Conservation (phyloP, 2,113 vertebrate species). For the Lepisosteus osseus region DNA sequence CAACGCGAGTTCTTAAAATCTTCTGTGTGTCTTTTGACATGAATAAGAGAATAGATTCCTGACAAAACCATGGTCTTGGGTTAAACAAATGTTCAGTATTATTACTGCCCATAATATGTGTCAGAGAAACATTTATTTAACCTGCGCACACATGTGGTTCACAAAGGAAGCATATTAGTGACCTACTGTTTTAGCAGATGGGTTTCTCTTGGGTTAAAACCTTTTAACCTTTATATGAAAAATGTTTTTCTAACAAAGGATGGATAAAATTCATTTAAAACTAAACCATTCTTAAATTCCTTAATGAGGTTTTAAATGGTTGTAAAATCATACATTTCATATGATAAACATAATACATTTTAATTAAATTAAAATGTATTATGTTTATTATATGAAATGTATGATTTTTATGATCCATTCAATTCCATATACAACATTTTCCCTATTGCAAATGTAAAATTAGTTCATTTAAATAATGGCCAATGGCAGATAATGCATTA, state of each 20-base stretch:
- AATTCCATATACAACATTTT: too few relatives aligned
- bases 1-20: not conserved
- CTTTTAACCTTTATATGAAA: not conserved
- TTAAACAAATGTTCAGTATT: slow-evolving; percentile 14
- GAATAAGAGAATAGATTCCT: not conserved
- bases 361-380: too few relatives aligned
- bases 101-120: not conserved
- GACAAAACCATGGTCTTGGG: not conserved
- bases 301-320: too few relatives aligned
- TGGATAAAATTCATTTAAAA: too few relatives aligned
- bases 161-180: slow-evolving; percentile 40
- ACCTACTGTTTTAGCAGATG: slow-evolving; percentile 25
- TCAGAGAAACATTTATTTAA: slow-evolving; percentile 28
- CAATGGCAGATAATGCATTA: too few relatives aligned
- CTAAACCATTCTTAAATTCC: too few relatives aligned
- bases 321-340: too few relatives aligned
- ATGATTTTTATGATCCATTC: too few relatives aligned
- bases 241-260: not conserved
- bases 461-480: too few relatives aligned
- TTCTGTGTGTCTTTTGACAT: not conserved
- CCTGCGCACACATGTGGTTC: slow-evolving; percentile 15
- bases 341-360: too few relatives aligned
- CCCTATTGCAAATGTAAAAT: too few relatives aligned
- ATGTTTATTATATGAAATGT: too few relatives aligned
- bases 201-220: slow-evolving; percentile 7